These are phyloP conservation scores for Mus caroli DNA, from an alignment of 2,797 vertebrate species.

Conservation along the genomic window DNA sequence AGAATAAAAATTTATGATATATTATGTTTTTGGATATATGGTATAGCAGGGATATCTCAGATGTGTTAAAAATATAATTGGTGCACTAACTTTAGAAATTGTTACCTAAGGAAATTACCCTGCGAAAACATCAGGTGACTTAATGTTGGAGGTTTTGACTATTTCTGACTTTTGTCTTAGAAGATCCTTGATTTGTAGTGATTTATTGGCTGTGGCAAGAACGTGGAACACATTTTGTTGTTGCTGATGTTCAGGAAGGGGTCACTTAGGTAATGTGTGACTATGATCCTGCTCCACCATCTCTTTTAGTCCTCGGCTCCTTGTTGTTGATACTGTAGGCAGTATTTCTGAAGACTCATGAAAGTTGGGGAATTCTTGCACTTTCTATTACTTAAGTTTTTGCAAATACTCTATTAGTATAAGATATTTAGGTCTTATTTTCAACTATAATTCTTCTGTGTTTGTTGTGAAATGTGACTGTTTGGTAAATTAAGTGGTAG, in stretches of 20 bases:
- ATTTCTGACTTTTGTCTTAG: slow-evolving; percentile 40
- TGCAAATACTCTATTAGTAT: background rate
- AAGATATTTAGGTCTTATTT: slow-evolving; percentile 49
- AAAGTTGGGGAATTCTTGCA: slow-evolving; percentile 49
- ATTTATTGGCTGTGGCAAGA: slow-evolving; percentile 47
- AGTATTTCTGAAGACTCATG: slow-evolving; percentile 24
- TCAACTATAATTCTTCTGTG: slow-evolving; percentile 25
- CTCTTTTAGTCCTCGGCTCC: slow-evolving; percentile 20
- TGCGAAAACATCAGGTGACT: slow-evolving; percentile 54
- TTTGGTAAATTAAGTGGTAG: slow-evolving; percentile 41
- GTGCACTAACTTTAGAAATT: slow-evolving; percentile 61
- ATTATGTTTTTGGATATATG: slow-evolving; percentile 54
- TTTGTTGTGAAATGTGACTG: background rate
- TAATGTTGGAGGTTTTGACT: slow-evolving; percentile 42
- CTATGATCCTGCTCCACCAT: background rate
- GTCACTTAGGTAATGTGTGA: slow-evolving; percentile 40
- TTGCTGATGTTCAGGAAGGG: slow-evolving; percentile 45
- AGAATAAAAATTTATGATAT: slow-evolving; percentile 62
- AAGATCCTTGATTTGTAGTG: slow-evolving; percentile 49
- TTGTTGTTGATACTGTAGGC: background rate
- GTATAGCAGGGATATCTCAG: slow-evolving; percentile 56
- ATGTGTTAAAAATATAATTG: slow-evolving; percentile 64
- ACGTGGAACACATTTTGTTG: background rate
- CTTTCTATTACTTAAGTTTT: slow-evolving; percentile 40
- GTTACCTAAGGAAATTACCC: slow-evolving; percentile 49